phyloP scores from a whole-genome alignment of 1,140 invertebrate species.

The Planococcus citri region DNA sequence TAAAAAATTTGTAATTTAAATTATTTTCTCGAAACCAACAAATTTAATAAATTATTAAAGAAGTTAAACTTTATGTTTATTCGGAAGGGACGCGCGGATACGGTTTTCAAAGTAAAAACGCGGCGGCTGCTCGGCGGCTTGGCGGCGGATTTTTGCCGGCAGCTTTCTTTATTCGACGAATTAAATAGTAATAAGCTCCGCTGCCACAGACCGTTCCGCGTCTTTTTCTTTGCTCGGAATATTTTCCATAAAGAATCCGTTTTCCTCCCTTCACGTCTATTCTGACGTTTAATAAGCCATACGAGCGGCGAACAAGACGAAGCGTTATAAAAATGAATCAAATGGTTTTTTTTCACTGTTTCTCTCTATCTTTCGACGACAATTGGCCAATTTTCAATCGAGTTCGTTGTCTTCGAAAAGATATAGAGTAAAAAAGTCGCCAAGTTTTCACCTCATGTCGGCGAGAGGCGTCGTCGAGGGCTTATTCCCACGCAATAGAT shows the following conservation, averaged over 20 bases:
- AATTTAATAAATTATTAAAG: constrained; percentile 9
- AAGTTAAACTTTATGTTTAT: constrained; percentile 4
- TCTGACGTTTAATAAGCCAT: no score
- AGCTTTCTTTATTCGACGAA: neutral
- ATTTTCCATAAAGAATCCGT: no score
- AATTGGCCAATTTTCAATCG: no score
- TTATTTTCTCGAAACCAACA: constrained; percentile 7
- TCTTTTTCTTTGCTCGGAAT: neutral
- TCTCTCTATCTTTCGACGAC: no score
- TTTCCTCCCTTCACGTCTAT: no score
- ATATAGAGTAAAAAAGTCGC: no score
- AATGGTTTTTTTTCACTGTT: neutral
- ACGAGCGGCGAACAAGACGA: no score
- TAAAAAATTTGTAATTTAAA: constrained; percentile 4
- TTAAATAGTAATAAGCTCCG: constrained; percentile 1
- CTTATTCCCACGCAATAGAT: neutral
- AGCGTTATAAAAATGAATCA: neutral
- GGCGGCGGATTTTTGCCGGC: neutral
- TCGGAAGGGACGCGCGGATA: neutral
- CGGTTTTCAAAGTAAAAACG: neutral
- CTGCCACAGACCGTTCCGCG: neutral
- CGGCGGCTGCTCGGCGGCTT: no score
- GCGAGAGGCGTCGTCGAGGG: neutral
- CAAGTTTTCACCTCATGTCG: no score
- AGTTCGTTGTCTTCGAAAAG: no score